Evolutionary conservation across 2,888 invertebrate genomes (phyloP), one percentile per base, ranked within the genome.

Genomic region (Drosophila borealis): DNA sequence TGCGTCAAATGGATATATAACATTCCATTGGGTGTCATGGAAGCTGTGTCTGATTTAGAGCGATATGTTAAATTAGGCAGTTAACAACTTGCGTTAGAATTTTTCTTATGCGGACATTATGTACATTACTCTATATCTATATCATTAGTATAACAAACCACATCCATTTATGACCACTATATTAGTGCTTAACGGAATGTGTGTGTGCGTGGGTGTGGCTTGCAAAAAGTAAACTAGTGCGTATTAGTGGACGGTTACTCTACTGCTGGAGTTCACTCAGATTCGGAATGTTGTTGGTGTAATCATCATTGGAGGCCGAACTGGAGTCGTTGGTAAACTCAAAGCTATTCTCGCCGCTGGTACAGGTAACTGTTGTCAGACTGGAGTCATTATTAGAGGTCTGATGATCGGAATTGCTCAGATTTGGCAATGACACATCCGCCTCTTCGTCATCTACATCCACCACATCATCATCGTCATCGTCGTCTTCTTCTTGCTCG

Each of bases 271-370:
- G 69, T 53, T 82, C 88, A 65, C 88, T 90, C 11, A 91, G 64
- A 67, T 88, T 87, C 36, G 90, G 90, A 88, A 90, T 89, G 78
- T 89, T 90, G 29, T 66, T 54, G 44, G 65, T 50, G 19, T 65
- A 68, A 14, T 85, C 85, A 39, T 90, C 90, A 62, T 84, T 88
- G 0, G 83, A 87, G 11, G 84, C 61, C 44, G 75, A 82, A 57
- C 80, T 91, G 25, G 89, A 90, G 55, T 91, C 91, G 66, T 91
- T 90, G 60, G 90, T 91, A 14, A 91, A 65, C 29, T 91, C 91
- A 68, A 91, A 91, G 57, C 91, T 92, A 65, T 91, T 92, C 13
- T 92, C 92, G 11, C 91, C 92, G 62, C 91, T 92, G 9, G 91
- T 92, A 25, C 90, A 91, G 2, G 92, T 92, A 8, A 92, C 92